Conservation (phyloP, 2,113 vertebrate genomes). For the Macquaria australasica region DNA sequence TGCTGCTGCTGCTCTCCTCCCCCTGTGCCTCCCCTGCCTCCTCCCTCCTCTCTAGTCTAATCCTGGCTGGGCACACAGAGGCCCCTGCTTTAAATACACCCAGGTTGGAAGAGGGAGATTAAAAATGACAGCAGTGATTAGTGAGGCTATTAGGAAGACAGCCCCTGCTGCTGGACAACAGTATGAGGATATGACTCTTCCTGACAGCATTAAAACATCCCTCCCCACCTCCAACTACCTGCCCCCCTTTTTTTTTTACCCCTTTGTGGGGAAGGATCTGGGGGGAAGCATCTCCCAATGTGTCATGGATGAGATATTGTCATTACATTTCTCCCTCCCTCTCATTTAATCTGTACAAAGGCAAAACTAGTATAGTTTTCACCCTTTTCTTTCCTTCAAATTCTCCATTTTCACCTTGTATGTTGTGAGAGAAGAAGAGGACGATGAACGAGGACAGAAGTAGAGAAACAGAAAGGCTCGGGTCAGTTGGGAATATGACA, state of each 20-base stretch:
- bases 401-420: neutral
- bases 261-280: neutral
- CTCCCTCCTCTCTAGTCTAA: slow-evolving; percentile 62
- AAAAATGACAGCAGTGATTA: slow-evolving; percentile 83
- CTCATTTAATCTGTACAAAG: neutral
- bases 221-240: neutral
- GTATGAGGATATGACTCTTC: slow-evolving; percentile 45
- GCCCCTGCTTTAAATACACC: slow-evolving; percentile 79
- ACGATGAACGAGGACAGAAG: neutral
- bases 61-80: slow-evolving; percentile 72
- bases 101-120: slow-evolving; percentile 75
- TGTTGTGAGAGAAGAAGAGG: neutral
- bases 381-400: neutral
- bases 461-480: neutral
- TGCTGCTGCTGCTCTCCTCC: neutral
- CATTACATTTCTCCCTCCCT: neutral
- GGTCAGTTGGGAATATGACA: slow-evolving; percentile 23
- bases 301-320: neutral
- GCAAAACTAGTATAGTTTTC: neutral
- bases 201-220: slow-evolving; percentile 39
- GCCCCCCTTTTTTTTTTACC: neutral
- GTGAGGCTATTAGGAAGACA: slow-evolving; percentile 73
- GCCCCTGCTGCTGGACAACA: slow-evolving; percentile 62
- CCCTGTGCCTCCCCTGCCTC: slow-evolving; percentile 6
- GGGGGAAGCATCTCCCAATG: neutral